Evolutionary conservation across 2,888 invertebrate genomes (phyloP), one percentile per base, ranked within the genome.

Genomic region (Xestia c-nigrum): DNA sequence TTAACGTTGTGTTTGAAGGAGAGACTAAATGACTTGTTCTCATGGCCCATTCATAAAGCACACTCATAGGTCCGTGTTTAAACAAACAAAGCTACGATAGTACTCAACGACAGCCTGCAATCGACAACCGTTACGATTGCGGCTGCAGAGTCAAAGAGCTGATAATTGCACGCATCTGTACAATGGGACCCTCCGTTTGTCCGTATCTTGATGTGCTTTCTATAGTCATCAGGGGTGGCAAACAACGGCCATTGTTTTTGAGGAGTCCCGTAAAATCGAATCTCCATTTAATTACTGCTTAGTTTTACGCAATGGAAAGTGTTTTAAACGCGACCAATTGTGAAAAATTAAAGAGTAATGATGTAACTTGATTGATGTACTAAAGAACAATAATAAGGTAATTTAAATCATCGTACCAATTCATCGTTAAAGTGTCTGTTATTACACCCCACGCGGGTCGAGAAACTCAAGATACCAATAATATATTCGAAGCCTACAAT

Each of bases 161-260:
- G 88, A 87, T 91, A 90, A 91, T 90, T 88, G 87, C 80, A 71
- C 81, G 80, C 83, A 82, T 82, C 80, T 84, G 78, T 81, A 89
- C 86, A 88, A 85, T 88, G 72, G 76, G 50, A 66, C 66, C 81
- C 71, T 85, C 75, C 86, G 66, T 52, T 81, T 71, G 82, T 59
- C 66, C 57, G 66, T 78, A 52, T 76, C 66, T 78, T 73, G 64
- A 84, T 75, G 70, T 71, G 74, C 52, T 61, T 71, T 70, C 67
- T 47, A 40, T 64, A 64, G n/a, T 14, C 63, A 40, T 31, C 46
- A 78, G 82, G 82, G 82, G 19, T 78, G 78, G 31, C 61, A 63
- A 38, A 40, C 31, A 24, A 24, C 40, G 63, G 19, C 19, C 3
- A 16, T 55, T 19, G 46, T 38, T n/a, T 5, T 57, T 57, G 46